Conservation (phyloP, 1,140 invertebrate species). For the Ceratina japonica region DNA sequence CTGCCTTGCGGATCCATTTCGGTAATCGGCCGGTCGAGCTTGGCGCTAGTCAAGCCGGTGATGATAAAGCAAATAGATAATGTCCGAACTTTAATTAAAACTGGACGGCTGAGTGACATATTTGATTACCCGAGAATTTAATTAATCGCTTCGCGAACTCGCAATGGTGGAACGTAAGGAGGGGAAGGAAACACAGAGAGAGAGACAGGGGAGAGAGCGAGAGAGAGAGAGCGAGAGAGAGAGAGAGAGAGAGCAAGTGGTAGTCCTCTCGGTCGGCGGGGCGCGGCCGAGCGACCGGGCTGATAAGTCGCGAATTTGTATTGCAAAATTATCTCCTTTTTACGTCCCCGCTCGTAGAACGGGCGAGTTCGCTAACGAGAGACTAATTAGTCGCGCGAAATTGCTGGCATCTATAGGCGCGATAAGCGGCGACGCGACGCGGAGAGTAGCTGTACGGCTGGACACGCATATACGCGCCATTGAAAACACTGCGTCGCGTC, state of each 20-base stretch:
- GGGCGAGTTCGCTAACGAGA: constrained; percentile 67
- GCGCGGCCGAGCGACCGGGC: constrained; percentile 24
- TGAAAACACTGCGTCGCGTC: constrained; percentile 28
- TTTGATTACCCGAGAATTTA: constrained; percentile 80
- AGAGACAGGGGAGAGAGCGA: constrained; percentile 5
- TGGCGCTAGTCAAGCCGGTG: constrained; percentile 73
- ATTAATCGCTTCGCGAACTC: constrained; percentile 78
- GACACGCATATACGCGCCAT: constrained; percentile 3
- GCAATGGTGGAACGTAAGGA: constrained; percentile 32
- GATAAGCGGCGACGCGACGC: constrained; percentile 50
- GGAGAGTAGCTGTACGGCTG: not conserved
- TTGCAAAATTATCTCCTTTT: constrained; percentile 60
- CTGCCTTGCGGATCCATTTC: constrained; percentile 24
- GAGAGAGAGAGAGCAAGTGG: too few species aligned
- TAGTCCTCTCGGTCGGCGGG: not conserved
- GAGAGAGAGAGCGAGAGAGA: constrained; percentile 4
- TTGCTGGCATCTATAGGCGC: constrained; percentile 56
- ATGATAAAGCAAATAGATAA: constrained; percentile 81
- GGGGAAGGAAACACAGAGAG: constrained; percentile 20
- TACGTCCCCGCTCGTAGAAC: constrained; percentile 45
- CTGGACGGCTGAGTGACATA: constrained; percentile 79
- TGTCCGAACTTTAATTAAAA: constrained; percentile 80
- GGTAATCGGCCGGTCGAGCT: constrained; percentile 40
- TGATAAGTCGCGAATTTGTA: constrained; percentile 76
- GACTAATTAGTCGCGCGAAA: constrained; percentile 69